Base-by-base conservation (phyloP, 2,113 vertebrate genomes). In the Calonectris borealis region DNA sequence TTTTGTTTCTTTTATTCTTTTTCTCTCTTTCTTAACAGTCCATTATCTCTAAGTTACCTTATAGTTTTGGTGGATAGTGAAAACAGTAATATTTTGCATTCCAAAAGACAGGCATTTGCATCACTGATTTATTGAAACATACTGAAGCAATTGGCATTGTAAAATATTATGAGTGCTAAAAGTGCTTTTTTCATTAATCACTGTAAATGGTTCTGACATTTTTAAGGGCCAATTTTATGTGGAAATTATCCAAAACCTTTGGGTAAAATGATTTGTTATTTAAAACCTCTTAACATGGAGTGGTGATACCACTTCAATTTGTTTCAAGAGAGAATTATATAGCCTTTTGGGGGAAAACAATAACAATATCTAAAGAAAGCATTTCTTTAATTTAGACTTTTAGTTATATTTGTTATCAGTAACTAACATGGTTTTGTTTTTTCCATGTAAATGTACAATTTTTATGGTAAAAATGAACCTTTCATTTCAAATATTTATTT, bases 141-240 rank as follows among this genome's bases (percentile, higher is more conserved):
- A n/a, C 13, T 96, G 51, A 96, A 95, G 61, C 70, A 83, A 89
- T 79, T 86, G 44, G n/a, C 11, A 91, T 55, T 61, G 51, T 92
- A 94, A 97, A 96, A 93, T 95, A 69, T 44, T 92, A 70, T 73
- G 29, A 77, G 57, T 3, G 6, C 24, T 79, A 88, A 80, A 96
- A 96, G 66, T 71, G 22, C 5, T 88, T 93, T 96, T 96, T 97
- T 95, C 68, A 96, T 97, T 97, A 96, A 95, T 96, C 92, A 95
- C 13, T 78, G 36, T 91, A 88, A 95, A 84, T 70, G 42, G 51
- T 84, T 91, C 79, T 96, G 93, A 97, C 83, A 93, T 76, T 95
- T 97, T 94, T 93, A 97, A 86, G 62, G 60, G 82, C 44, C 75
- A 97, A 57, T 97, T 97, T 97, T 66, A 89, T 83, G 75, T 32